Conservation (phyloP, 2,113 vertebrate species). For the Carollia perspicillata region DNA sequence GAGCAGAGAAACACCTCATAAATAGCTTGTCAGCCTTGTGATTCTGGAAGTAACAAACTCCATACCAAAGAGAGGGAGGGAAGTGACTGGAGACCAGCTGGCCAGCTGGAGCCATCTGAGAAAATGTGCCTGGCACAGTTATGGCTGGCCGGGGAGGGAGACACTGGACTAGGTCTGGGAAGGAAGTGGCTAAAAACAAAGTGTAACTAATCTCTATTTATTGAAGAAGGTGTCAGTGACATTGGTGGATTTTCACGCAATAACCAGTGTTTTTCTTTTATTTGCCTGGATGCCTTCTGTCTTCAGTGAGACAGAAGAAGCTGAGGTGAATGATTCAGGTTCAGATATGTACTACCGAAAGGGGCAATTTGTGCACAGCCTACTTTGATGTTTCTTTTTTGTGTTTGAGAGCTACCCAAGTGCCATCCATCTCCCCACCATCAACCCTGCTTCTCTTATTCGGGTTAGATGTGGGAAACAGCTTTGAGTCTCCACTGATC, state of each 20-base stretch:
- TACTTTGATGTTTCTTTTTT: not conserved
- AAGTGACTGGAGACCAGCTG: not conserved
- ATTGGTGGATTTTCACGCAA: not conserved
- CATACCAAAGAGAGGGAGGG: not conserved
- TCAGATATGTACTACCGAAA: not conserved
- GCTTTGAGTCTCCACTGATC: not conserved
- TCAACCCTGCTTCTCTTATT: not conserved
- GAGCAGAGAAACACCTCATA: conserved; percentile 17
- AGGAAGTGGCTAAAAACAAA: not conserved
- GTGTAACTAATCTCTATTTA: not conserved
- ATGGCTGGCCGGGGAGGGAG: fast-evolving
- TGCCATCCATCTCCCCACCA: not conserved
- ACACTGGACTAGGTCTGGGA: not conserved
- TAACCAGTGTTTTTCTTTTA: not conserved
- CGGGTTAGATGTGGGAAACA: not conserved
- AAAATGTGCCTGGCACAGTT: not conserved
- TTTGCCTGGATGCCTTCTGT: not conserved
- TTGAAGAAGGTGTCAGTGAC: not conserved
- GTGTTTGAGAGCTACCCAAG: not conserved
- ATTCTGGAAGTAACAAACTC: not conserved
- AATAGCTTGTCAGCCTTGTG: conserved; percentile 47
- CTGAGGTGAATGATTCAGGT: fast-evolving
- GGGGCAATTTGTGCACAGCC: not conserved
- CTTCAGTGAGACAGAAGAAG: not conserved
- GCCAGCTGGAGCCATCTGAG: fast-evolving